Percentiles rank a stretch among this genome's conserved stretches.
Conservation (phyloP, 2,888 invertebrate genomes). For the Acanthosepion lycidas region DNA sequence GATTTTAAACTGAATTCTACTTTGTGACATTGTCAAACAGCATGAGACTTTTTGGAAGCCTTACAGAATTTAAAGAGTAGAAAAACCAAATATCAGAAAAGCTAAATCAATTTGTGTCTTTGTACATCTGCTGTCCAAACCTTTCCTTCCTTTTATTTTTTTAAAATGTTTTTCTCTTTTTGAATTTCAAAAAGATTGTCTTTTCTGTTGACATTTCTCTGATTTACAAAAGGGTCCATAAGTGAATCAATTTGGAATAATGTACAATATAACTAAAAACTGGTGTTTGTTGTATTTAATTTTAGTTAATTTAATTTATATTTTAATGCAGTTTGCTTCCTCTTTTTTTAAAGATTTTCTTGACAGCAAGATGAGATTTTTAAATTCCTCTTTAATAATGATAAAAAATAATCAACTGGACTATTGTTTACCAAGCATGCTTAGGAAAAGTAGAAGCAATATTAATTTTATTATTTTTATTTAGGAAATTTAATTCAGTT, state of each 20-base stretch:
- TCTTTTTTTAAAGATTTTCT: too few relatives aligned
- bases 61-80: not conserved
- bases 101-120: not conserved
- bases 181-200: not conserved
- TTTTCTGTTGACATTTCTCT: not conserved
- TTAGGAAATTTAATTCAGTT: too few relatives aligned
- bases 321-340: too few relatives aligned
- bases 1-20: not conserved
- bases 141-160: not conserved
- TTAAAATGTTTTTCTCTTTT: not conserved
- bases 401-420: too few relatives aligned
- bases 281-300: too few relatives aligned
- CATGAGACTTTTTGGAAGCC: slow-evolving; percentile 6
- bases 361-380: too few relatives aligned
- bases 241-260: not conserved
- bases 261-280: not conserved
- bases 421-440: too few relatives aligned
- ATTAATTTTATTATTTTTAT: too few relatives aligned
- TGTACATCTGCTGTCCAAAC: not conserved
- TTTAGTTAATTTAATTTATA: too few relatives aligned
- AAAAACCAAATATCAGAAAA: not conserved
- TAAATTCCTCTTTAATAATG: too few relatives aligned
- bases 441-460: too few relatives aligned
- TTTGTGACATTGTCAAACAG: not conserved
- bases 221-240: not conserved